Evolutionary conservation across 1,140 invertebrate species (phyloP).

Genomic region (Galendromus occidentalis): DNA sequence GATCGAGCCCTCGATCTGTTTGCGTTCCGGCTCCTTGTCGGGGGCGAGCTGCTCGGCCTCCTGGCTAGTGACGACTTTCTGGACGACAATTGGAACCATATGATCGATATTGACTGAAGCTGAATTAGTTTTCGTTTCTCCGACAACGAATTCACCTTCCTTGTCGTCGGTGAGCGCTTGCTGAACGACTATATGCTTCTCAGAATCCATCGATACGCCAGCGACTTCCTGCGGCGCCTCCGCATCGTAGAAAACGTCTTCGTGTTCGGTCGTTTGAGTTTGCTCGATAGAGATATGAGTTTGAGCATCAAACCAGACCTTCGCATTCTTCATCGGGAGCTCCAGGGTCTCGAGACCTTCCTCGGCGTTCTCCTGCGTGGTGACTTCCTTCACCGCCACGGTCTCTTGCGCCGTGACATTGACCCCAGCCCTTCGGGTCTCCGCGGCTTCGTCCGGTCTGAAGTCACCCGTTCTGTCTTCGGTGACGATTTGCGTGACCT

Average conservation of each 20-base stretch:
- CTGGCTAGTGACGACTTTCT: conserved; percentile 19
- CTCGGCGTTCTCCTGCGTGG: not conserved
- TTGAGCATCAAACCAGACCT: not conserved
- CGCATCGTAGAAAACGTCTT: not conserved
- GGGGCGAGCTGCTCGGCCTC: conserved; percentile 14
- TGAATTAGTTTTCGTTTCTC: not conserved
- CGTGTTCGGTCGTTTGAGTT: not conserved
- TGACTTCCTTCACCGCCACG: not conserved
- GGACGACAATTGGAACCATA: conserved; percentile 16
- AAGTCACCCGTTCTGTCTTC: conserved; percentile 16
- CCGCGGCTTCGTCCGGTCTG: conserved; percentile 11
- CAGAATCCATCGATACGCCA: conserved; percentile 15
- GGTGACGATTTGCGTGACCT: conserved; percentile 1
- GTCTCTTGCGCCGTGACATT: conserved; percentile 1
- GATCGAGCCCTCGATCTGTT: conserved; percentile 15
- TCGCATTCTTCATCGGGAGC: not conserved
- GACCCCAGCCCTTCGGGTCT: not conserved
- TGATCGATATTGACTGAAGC: not conserved
- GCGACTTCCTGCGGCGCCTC: conserved; percentile 1
- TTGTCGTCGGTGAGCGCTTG: conserved; percentile 14
- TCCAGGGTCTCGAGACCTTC: not conserved
- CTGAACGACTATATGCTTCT: conserved; percentile 16
- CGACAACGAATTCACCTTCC: conserved; percentile 14
- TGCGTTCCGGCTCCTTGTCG: conserved; percentile 13
- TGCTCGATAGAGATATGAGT: not conserved